phyloP scores from a whole-genome alignment of 2,113 vertebrate species.

The Chloroceryle aenea region DNA sequence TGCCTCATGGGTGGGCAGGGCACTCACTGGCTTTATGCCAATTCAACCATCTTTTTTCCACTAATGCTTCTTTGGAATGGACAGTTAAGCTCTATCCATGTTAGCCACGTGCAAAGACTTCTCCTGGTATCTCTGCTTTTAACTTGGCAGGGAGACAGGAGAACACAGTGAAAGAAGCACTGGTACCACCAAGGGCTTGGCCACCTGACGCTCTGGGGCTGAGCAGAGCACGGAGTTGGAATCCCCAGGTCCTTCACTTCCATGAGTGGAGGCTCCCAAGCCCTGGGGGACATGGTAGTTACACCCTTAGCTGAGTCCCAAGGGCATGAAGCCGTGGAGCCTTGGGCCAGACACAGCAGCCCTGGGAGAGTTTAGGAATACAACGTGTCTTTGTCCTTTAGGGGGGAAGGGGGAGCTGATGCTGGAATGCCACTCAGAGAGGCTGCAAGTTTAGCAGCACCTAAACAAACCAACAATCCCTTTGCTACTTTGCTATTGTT shows the following conservation, averaged over 20 bases:
- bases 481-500: not conserved
- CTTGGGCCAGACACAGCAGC: not conserved
- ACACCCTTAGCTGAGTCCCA: not conserved
- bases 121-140: not conserved
- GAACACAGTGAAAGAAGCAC: not conserved
- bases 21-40: not conserved
- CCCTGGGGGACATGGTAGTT: not conserved
- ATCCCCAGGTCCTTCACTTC: not conserved
- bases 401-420: not conserved
- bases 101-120: not conserved
- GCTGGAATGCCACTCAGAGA: not conserved
- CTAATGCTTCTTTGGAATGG: not conserved
- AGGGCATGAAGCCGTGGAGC: not conserved
- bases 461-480: not conserved
- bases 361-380: not conserved
- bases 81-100: not conserved
- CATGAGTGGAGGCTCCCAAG: not conserved
- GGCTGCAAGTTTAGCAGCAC: not conserved
- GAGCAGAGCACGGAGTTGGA: not conserved
- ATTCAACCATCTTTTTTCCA: not conserved
- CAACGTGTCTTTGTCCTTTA: not conserved
- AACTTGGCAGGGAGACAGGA: not conserved
- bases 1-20: not conserved
- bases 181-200: accelerated
- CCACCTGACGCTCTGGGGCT: not conserved